Conservation (phyloP, 2,797 vertebrate genomes). For the Phoebastria nigripes region DNA sequence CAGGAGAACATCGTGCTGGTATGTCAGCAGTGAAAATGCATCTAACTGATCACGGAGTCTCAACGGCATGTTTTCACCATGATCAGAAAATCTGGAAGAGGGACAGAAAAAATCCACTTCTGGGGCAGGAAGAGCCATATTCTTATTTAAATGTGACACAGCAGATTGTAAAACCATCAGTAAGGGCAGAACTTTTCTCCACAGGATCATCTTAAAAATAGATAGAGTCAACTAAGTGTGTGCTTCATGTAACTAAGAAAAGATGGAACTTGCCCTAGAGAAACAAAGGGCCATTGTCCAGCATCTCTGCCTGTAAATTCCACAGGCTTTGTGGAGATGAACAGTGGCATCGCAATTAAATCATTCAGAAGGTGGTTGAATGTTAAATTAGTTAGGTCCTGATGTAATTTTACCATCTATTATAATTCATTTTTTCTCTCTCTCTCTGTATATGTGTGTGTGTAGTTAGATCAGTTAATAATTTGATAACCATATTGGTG, state of each 20-base stretch:
- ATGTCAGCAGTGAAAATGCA: neutral
- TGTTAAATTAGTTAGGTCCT: neutral
- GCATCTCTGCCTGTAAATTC: neutral
- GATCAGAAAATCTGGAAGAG: neutral
- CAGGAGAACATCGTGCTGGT: neutral
- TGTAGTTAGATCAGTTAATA: neutral
- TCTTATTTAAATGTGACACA: neutral
- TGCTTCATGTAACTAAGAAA: neutral
- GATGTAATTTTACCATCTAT: neutral
- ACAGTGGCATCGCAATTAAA: neutral
- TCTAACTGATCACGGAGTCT: fast-evolving
- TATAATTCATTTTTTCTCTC: neutral
- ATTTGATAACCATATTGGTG: neutral
- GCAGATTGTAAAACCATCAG: neutral
- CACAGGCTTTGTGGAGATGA: neutral
- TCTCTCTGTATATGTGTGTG: neutral
- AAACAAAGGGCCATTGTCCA: neutral
- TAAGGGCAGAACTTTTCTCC: neutral
- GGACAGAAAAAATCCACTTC: neutral
- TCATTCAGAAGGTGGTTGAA: neutral
- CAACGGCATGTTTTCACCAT: neutral
- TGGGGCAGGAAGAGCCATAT: neutral
- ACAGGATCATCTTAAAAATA: neutral
- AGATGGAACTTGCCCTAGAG: neutral
- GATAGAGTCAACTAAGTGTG: neutral